Conservation (phyloP, 2,113 vertebrate genomes). For the Crypturellus undulatus region DNA sequence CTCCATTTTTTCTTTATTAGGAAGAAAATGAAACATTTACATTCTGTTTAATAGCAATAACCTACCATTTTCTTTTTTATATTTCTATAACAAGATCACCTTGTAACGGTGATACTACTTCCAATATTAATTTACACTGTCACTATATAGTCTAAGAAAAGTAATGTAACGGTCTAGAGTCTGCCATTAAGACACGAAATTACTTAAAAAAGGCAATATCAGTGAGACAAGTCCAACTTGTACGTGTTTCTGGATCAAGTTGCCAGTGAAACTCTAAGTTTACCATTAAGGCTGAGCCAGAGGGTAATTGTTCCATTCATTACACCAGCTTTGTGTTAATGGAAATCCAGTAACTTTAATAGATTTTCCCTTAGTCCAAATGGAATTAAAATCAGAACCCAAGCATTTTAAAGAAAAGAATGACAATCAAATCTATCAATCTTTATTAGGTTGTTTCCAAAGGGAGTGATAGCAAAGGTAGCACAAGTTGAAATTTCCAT, state of each 20-base stretch:
- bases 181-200: neutral
- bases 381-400: neutral
- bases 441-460: neutral
- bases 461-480: neutral
- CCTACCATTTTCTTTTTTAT: neutral
- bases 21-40: neutral
- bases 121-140: neutral
- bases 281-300: neutral
- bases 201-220: neutral
- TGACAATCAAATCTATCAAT: neutral
- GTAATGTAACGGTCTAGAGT: neutral
- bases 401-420: neutral
- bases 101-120: neutral
- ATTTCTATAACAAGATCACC: neutral
- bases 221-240: neutral
- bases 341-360: neutral
- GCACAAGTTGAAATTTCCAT: neutral
- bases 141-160: accelerated
- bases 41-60: neutral
- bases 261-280: neutral
- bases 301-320: neutral
- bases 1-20: neutral
- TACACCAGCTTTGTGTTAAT: neutral
- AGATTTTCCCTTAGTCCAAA: neutral
- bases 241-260: neutral